phyloP scores from a whole-genome alignment of 53 echinoderm and acorn worm species.

The Echinometra lucunter region DNA sequence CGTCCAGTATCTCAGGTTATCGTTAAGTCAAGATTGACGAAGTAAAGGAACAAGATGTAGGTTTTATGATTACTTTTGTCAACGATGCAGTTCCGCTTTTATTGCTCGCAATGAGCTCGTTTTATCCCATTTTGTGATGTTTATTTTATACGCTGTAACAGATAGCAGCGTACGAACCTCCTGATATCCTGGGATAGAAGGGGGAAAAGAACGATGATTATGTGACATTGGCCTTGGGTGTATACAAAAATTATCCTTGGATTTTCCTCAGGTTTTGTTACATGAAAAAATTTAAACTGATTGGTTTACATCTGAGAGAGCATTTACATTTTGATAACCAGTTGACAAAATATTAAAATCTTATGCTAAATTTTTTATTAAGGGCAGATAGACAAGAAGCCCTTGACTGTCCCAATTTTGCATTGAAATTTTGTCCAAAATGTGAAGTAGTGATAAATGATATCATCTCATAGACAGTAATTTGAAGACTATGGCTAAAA shows the following conservation, averaged over 20 bases:
- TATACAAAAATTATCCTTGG: too few species aligned
- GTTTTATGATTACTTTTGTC: slow-evolving; percentile 39
- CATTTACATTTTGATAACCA: background rate
- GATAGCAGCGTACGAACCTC: background rate
- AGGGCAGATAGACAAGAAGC: background rate
- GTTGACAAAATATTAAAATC: background rate
- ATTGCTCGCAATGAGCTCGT: background rate
- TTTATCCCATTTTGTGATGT: background rate
- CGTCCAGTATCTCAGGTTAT: background rate
- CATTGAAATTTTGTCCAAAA: too few species aligned
- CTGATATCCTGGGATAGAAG: background rate
- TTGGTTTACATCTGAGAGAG: too few species aligned
- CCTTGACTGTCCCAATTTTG: background rate
- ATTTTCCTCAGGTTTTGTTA: too few species aligned
- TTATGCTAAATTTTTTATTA: background rate
- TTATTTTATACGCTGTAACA: background rate
- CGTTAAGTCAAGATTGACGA: background rate
- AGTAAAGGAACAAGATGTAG: background rate
- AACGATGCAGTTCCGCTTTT: slow-evolving; percentile 26
- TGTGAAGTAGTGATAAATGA: too few species aligned
- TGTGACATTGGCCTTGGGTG: background rate
- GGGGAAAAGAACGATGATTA: background rate
- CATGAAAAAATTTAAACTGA: too few species aligned
- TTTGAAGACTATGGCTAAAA: too few species aligned
- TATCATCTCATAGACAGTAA: too few species aligned